Base-by-base conservation (phyloP, 1,140 invertebrate genomes). In the Thalassaphorura encarpata region DNA sequence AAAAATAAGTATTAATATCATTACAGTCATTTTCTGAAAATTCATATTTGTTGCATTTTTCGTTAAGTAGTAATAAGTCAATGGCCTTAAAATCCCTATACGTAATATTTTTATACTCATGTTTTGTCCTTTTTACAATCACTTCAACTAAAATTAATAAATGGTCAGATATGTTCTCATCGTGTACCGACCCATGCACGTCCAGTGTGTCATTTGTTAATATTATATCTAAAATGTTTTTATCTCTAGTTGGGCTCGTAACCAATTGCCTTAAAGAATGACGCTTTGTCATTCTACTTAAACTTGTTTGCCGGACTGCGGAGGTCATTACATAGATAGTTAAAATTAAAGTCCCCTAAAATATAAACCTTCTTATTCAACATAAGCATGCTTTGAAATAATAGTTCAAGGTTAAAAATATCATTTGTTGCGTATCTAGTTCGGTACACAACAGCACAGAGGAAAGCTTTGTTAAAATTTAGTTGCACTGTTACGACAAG, bases 301-400 rank as follows among this genome's bases (percentile, higher is more conserved):
- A 24, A 24, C 24, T n/a, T 13, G 3, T 29, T 49, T 47, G 33
- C 33, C 28, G 16, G 5, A 31, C 26, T 3, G n/a, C 24, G 24
- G 26, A 5, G 16, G 13, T 26, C 13, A 43, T 39, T 40, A n/a
- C 13, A n/a, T n/a, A n/a, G n/a, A n/a, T n/a, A 8, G 29, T 21
- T 42, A 11, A 53, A 16, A n/a, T 53, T 53, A 24, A 53, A 45
- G 16, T 53, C 39, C 13, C 39, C 41, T 19, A 13, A 2, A 4
- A 53, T 18, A 8, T 11, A 42, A 4, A 28, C 6, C 2, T 42
- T 19, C 24, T 31, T 26, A 23, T 28, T 4, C 18, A 3, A 19
- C 5, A 4, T 21, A 5, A n/a, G 3, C n/a, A 42, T 8, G n/a
- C n/a, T 19, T 3, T 21, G 11, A 2, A 53, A 27, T 2, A 24